Evolutionary conservation across 2,113 vertebrate species (phyloP), one percentile per base, ranked within the genome.

Genomic region (Acrocephalus arundinaceus): DNA sequence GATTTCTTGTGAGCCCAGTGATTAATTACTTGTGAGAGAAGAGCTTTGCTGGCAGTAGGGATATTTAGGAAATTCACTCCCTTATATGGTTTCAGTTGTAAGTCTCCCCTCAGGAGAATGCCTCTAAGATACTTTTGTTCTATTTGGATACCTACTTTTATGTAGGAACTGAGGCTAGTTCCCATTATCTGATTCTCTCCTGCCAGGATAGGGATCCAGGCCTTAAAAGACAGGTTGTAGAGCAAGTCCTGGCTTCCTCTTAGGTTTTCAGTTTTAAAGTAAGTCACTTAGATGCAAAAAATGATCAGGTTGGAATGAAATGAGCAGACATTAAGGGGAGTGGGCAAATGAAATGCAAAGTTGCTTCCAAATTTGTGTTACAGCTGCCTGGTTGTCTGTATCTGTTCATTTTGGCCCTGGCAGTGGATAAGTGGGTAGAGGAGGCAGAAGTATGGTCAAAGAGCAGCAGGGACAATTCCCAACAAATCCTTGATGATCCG

Each of bases 1-100:
- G 87, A 65, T 90, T 71, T 93, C 25, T 22, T 71, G 0, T 63
- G 61, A 78, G 17, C 23, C 13, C 25, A 30, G 7, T 55, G 46
- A 63, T n/a, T 63, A 55, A 23, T 84, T 55, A 74, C 39, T 24
- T 3, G 2, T 39, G 37, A 57, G 27, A 87, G 45, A 79, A 85
- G 27, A 94, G 41, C 16, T 78, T 77, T 91, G 66, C 70, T 94
- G 78, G 54, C 62, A 94, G 37, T 23, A 72, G 57, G 24, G 31
- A 31, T 90, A 65, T 85, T 85, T 82, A 90, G 90, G 67, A 85
- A 92, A 88, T 93, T 93, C 39, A 27, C 51, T 96, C 21, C 88
- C 83, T 95, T 90, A 39, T 48, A 88, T 77, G 83, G 86, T 74
- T 92, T 73, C 55, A 51, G 10, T 89, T 51, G 37, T 83, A 77